Percentiles rank a stretch among this genome's conserved stretches.
Conservation (phyloP, 2,797 vertebrate species). For the Podarcis siculus region DNA sequence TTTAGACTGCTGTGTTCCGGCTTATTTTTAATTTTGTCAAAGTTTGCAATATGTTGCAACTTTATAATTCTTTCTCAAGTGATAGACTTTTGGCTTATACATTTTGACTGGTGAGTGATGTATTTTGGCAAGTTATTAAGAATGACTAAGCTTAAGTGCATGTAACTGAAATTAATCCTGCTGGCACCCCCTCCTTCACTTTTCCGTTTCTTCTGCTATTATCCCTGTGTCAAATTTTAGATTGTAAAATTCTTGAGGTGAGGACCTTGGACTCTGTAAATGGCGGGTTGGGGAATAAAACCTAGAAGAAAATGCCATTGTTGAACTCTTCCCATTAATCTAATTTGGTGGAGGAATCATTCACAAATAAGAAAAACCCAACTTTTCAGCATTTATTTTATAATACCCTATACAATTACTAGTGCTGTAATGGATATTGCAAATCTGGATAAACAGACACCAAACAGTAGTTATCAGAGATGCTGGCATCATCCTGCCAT, state of each 20-base stretch:
- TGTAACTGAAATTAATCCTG: background rate
- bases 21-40: background rate
- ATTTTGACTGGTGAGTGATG: background rate
- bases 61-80: background rate
- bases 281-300: background rate
- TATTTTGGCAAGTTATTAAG: background rate
- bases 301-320: background rate
- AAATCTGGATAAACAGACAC: background rate
- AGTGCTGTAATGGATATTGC: background rate
- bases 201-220: background rate
- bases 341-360: background rate
- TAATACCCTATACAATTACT: slow-evolving; percentile 16
- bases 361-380: background rate
- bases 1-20: background rate
- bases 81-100: background rate
- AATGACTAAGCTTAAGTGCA: background rate
- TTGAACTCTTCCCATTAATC: background rate
- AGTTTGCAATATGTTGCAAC: background rate
- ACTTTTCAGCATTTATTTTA: background rate
- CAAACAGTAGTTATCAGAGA: background rate
- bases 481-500: background rate
- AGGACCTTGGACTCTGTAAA: background rate
- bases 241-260: background rate
- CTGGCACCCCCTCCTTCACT: background rate
- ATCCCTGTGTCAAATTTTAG: background rate